phyloP scores from a whole-genome alignment of 2,113 vertebrate species.

The Caloenas nicobarica region DNA sequence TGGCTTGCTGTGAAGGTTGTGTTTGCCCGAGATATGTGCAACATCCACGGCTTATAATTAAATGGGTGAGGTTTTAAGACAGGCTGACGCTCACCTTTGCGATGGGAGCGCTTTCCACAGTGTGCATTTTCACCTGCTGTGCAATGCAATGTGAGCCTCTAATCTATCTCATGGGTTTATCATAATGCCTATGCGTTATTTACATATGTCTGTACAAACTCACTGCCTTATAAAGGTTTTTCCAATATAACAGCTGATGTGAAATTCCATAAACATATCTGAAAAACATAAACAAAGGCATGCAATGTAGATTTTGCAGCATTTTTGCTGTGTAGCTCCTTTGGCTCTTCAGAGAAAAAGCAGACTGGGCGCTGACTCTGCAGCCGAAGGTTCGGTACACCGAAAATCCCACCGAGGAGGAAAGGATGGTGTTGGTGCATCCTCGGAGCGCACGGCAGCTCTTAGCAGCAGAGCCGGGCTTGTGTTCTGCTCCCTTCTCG shows the following conservation, averaged over 20 bases:
- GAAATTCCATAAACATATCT: neutral
- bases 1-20: neutral
- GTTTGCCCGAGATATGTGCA: neutral
- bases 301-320: accelerated
- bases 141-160: neutral
- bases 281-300: neutral
- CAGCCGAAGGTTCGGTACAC: neutral
- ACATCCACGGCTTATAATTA: neutral
- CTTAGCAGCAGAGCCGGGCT: neutral
- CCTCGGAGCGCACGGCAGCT: neutral
- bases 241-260: neutral
- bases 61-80: neutral
- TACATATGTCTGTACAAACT: neutral
- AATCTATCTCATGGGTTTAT: accelerated
- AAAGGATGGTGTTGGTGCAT: neutral
- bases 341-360: neutral
- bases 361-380: neutral
- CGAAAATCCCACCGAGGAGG: neutral
- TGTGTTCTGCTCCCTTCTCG: neutral
- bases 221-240: neutral
- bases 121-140: neutral
- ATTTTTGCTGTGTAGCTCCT: neutral
- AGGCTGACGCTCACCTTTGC: neutral
- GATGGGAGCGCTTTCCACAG: accelerated
- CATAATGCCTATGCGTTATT: neutral